These are phyloP conservation scores for Endomychus coccineus DNA, from an alignment of 2,888 invertebrate genomes.

Conservation along the genomic window DNA sequence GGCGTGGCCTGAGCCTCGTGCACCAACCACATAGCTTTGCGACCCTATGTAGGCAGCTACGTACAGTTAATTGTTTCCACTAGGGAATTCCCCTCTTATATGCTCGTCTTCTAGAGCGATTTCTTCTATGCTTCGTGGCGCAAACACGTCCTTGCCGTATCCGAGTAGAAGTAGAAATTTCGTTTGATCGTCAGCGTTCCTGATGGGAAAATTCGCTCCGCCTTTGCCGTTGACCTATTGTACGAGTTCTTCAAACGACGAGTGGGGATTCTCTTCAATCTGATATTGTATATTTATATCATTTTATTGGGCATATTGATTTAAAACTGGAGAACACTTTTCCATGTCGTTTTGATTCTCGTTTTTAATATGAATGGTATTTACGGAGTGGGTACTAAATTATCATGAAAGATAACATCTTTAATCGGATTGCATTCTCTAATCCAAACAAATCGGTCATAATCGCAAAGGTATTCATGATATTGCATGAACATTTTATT, in stretches of 20 bases:
- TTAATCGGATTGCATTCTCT: too few relatives aligned
- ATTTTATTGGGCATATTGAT: slow-evolving; percentile 45
- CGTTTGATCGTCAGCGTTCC: slow-evolving; percentile 9
- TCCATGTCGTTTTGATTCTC: slow-evolving; percentile 30
- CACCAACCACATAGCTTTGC: slow-evolving; percentile 13
- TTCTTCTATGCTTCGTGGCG: not conserved
- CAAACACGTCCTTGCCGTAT: not conserved
- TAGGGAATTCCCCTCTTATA: slow-evolving; percentile 5
- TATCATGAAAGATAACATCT: too few relatives aligned
- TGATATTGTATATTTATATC: slow-evolving; percentile 45
- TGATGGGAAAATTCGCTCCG: slow-evolving; percentile 16
- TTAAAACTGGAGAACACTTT: slow-evolving; percentile 29
- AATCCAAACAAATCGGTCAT: too few relatives aligned
- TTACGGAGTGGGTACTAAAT: not conserved
- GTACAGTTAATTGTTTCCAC: slow-evolving; percentile 2
- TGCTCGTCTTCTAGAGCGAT: not conserved
- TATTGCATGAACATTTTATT: too few relatives aligned
- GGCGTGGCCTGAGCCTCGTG: slow-evolving; percentile 9
- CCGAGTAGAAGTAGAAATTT: not conserved
- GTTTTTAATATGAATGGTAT: slow-evolving; percentile 11
- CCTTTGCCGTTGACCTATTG: slow-evolving; percentile 34
- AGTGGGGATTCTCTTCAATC: slow-evolving; percentile 36
- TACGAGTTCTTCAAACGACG: slow-evolving; percentile 30
- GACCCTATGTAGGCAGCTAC: slow-evolving; percentile 10
- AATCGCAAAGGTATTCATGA: too few relatives aligned